Evolutionary conservation across 2,113 vertebrate species (phyloP), one percentile per base, ranked within the genome.

Genomic region (Benitochromis conjunctus): DNA sequence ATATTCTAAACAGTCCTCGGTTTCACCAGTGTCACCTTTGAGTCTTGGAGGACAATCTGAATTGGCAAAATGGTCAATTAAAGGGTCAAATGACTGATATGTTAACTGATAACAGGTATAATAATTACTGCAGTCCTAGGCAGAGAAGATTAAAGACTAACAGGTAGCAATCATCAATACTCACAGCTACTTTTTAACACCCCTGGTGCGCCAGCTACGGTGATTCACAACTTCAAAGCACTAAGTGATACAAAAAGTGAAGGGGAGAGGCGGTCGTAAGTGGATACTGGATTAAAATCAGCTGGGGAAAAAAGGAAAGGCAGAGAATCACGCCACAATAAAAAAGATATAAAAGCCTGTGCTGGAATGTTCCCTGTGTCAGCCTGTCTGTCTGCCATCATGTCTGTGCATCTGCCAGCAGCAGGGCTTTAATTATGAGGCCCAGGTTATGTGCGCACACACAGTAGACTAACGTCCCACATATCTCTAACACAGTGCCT

Each of bases 341-440:
- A 91, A 89, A 88, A 83, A 88, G 21, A 89, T 80, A 90, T 86
- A 90, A 90, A 85, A 77, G 90, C 64, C 77, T 86, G 87, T 55
- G 46, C 85, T 92, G 92, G 91, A 94, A 95, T 95, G 94, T 92
- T 84, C 91, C 79, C 66, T 69, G 84, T 84, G 92, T 91, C 56
- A 71, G 84, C 86, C 88, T 90, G 91, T 86, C 82, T 94, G 91
- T 90, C 86, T 90, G 88, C 92, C 94, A 90, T 89, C 64, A 55
- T 87, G 92, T 94, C 88, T 95, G 90, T 90, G 92, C 86, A 91
- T 94, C 88, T 88, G 92, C 95, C 94, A 95, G 88, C 88, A 92
- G 92, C 89, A 95, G 93, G 88, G 86, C 92, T 95, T 95, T 95
- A 94, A 95, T 95, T 95, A 95, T 90, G 89, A 93, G 92, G 93